A percentile compares a stretch with the other conserved stretches of the same genome.
phyloP scores from a whole-genome alignment of 2,888 invertebrate genomes.

The Timema podura region DNA sequence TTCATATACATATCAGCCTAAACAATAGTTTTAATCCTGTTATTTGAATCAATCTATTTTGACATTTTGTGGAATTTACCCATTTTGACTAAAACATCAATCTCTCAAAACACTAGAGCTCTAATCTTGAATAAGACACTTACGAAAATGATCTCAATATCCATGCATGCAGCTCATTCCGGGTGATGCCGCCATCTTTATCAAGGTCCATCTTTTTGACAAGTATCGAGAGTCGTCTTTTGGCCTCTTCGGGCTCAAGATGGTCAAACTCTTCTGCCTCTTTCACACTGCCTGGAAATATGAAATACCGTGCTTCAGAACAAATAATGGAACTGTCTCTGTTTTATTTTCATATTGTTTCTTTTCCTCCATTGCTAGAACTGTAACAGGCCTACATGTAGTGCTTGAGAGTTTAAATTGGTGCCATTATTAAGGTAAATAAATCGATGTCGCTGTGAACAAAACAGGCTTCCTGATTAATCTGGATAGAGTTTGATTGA shows the following conservation, averaged over 20 bases:
- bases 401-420: too few relatives aligned
- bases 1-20: neutral
- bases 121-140: slow-evolving; percentile 34
- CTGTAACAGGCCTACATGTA: too few relatives aligned
- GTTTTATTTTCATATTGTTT: too few relatives aligned
- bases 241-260: slow-evolving; percentile 80
- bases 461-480: too few relatives aligned
- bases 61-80: too few relatives aligned
- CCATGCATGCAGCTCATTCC: slow-evolving; percentile 85
- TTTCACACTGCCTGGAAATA: slow-evolving; percentile 70
- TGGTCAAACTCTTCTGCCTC: slow-evolving; percentile 90
- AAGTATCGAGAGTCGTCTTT: slow-evolving; percentile 67
- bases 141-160: slow-evolving; percentile 86
- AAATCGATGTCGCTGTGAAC: too few relatives aligned
- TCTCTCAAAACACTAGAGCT: neutral
- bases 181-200: slow-evolving; percentile 70
- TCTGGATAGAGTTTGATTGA: too few relatives aligned
- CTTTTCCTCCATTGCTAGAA: too few relatives aligned
- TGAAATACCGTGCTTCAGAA: too few relatives aligned
- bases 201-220: slow-evolving; percentile 86
- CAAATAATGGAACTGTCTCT: too few relatives aligned
- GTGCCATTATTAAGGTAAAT: too few relatives aligned
- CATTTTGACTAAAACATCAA: neutral
- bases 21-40: neutral
- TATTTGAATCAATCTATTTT: neutral